phyloP scores from a whole-genome alignment of 2,888 invertebrate genomes.

The Aelia acuminata region DNA sequence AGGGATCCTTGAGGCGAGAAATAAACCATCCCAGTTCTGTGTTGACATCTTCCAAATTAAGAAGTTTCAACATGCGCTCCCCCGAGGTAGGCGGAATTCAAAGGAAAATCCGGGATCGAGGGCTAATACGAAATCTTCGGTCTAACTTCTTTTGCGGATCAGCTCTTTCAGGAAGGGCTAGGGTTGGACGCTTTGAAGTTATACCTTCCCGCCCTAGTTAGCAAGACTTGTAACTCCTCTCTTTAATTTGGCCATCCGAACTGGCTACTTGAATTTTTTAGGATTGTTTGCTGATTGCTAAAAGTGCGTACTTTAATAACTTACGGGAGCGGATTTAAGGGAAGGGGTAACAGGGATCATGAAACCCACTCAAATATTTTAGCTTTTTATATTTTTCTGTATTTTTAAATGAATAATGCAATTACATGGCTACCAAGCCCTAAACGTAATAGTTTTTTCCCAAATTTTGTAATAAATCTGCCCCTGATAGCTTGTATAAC shows the following conservation, averaged over 20 bases:
- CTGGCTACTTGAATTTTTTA: background rate
- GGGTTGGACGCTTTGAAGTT: background rate
- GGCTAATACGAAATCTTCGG: conserved; percentile 11
- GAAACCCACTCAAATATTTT: too few relatives aligned
- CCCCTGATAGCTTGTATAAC: too few relatives aligned
- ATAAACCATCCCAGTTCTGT: conserved; percentile 15
- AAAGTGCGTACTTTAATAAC: too few relatives aligned
- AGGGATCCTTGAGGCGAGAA: conserved; percentile 17
- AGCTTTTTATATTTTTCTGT: too few relatives aligned
- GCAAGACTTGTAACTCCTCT: background rate
- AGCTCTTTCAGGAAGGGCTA: background rate
- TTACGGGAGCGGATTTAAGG: too few relatives aligned
- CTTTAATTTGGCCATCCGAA: background rate
- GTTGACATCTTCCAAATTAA: conserved; percentile 36
- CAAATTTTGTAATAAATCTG: too few relatives aligned
- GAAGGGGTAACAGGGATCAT: too few relatives aligned
- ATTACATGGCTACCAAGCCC: too few relatives aligned
- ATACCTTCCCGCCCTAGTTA: background rate
- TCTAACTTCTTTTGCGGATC: conserved; percentile 37
- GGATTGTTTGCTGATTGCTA: too few relatives aligned
- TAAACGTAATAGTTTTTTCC: too few relatives aligned
- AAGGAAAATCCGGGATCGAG: conserved; percentile 13
- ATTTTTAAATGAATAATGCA: too few relatives aligned
- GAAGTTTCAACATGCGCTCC: conserved; percentile 28
- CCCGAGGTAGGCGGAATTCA: background rate